These are phyloP conservation scores for Patella ulyssiponensis DNA, from an alignment of 2,888 invertebrate species.

Conservation along the genomic window DNA sequence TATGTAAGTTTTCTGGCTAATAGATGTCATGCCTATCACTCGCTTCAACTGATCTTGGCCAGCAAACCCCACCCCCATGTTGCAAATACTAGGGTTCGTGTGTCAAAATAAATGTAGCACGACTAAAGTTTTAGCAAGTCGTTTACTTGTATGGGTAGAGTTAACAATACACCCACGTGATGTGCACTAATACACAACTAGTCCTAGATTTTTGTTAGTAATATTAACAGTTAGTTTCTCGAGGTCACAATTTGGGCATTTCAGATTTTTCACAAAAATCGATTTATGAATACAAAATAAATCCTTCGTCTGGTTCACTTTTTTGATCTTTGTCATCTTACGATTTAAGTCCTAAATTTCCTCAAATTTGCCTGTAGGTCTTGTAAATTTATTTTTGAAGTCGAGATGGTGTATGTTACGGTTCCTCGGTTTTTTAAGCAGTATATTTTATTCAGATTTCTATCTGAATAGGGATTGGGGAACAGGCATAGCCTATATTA, in stretches of 20 bases:
- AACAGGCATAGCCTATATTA: too few species aligned
- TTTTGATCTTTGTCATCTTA: not conserved
- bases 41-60: not conserved
- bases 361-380: not conserved
- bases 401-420: too few species aligned
- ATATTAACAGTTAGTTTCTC: not conserved
- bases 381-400: too few species aligned
- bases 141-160: not conserved
- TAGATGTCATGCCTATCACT: not conserved
- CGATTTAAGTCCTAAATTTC: not conserved
- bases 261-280: not conserved
- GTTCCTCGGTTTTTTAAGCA: too few species aligned
- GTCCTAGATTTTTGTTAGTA: not conserved
- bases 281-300: not conserved
- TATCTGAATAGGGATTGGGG: too few species aligned
- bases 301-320: not conserved
- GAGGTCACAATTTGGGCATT: not conserved
- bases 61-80: not conserved
- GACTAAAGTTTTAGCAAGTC: not conserved
- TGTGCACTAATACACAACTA: not conserved
- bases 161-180: not conserved
- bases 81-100: not conserved
- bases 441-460: too few species aligned
- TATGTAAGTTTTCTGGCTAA: not conserved
- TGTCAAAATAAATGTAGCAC: not conserved